Conservation (phyloP, 2,113 vertebrate genomes). For the Felis catus region F.catus_Fca126_mat1.0 CM031423.1:31328001-31328500, state of each 20-base stretch:
- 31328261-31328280: not conserved
- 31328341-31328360: not conserved
- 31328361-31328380: not conserved
- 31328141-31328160: not conserved
- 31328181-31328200: not conserved
- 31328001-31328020: not conserved
- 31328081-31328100: not conserved
- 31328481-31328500: not conserved
- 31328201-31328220: not conserved
- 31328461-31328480: not conserved
- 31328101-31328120: not conserved
- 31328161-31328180: not conserved
- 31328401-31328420: not conserved
- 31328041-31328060: not conserved
- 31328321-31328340: not conserved
- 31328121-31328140: not conserved
- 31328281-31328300: not conserved
- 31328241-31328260: not conserved
- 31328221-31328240: not conserved
- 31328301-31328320: not conserved
- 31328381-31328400: not conserved
- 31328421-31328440: not conserved
- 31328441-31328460: not conserved
- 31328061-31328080: not conserved
- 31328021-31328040: not conserved